These are phyloP conservation scores for Atta colombica DNA, from an alignment of 1,140 invertebrate species.

Conservation along the genomic window DNA sequence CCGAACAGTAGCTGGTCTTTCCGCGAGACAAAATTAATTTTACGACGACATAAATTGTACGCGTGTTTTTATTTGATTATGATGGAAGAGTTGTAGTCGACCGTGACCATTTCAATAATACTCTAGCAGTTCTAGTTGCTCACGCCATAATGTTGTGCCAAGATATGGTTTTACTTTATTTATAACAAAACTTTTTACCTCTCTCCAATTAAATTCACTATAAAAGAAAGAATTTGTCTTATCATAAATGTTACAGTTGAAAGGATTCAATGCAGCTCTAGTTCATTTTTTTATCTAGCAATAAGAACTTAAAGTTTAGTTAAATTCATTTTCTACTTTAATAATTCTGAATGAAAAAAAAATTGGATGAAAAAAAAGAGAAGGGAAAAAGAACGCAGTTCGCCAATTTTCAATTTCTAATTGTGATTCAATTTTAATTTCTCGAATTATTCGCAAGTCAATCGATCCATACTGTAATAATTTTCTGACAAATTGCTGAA, in stretches of 20 bases:
- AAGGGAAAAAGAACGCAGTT: no score
- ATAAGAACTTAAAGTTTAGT: conserved; percentile 1
- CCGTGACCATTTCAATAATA: neutral
- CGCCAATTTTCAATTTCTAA: neutral
- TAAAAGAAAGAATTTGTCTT: neutral
- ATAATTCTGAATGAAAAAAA: neutral
- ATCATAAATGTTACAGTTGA: neutral
- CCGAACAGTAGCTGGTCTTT: neutral
- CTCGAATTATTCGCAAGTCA: conserved; percentile 1
- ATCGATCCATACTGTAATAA: conserved; percentile 40
- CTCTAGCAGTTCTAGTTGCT: no score
- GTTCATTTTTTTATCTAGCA: neutral
- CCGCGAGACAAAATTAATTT: conserved; percentile 20
- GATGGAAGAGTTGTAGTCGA: neutral
- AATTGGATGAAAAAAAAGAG: neutral
- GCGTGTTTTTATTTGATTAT: neutral
- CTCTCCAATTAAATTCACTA: neutral
- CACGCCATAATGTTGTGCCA: neutral
- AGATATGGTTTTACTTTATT: conserved; percentile 1
- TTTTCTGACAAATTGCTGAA: conserved; percentile 35
- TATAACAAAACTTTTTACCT: neutral
- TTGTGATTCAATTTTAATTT: neutral
- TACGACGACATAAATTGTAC: conserved; percentile 4
- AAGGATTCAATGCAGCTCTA: neutral
- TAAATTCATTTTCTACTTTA: neutral